Percentiles rank a stretch among this genome's conserved stretches.
These are phyloP conservation scores for Chaetodon trifasciatus DNA, from an alignment of 2,797 vertebrate genomes.

Conservation along the genomic window DNA sequence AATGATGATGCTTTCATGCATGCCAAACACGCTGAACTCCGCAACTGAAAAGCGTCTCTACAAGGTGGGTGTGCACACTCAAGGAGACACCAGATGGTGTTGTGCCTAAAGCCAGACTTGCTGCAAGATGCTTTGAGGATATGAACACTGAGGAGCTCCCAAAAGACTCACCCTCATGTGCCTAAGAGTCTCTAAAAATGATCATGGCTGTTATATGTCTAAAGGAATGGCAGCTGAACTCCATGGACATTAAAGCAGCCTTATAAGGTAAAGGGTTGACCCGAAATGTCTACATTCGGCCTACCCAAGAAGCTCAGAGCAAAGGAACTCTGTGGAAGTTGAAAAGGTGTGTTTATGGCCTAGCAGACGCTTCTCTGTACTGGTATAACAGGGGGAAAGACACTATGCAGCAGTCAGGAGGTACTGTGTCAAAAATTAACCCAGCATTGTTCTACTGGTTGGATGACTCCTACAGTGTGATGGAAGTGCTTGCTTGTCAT, in stretches of 20 bases:
- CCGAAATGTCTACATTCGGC: constrained; percentile 20
- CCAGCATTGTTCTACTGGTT: too few species aligned
- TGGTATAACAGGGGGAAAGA: too few species aligned
- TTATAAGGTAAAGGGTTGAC: constrained; percentile 24
- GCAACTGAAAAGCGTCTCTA: constrained; percentile 41
- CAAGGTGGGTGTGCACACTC: constrained; percentile 1
- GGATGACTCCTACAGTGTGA: too few species aligned
- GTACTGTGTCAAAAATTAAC: too few species aligned
- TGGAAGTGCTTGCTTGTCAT: too few species aligned
- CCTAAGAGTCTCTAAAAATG: constrained; percentile 9
- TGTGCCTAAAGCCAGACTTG: constrained; percentile 2
- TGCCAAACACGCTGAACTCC: not conserved
- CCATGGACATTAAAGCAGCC: not conserved
- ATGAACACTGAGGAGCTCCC: not conserved
- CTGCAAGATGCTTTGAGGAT: constrained; percentile 6
- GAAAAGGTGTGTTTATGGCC: constrained; percentile 28
- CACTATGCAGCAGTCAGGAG: too few species aligned
- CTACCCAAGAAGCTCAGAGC: constrained; percentile 37
- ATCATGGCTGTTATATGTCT: not conserved
- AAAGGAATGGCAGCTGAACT: not conserved
- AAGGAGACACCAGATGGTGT: not conserved
- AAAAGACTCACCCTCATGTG: constrained; percentile 7
- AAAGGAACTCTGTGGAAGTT: constrained; percentile 25
- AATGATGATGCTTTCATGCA: constrained; percentile 6
- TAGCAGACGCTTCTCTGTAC: not conserved